These are phyloP conservation scores for Thalpophila matura DNA, from an alignment of 2,888 invertebrate genomes.

Conservation along the genomic window DNA sequence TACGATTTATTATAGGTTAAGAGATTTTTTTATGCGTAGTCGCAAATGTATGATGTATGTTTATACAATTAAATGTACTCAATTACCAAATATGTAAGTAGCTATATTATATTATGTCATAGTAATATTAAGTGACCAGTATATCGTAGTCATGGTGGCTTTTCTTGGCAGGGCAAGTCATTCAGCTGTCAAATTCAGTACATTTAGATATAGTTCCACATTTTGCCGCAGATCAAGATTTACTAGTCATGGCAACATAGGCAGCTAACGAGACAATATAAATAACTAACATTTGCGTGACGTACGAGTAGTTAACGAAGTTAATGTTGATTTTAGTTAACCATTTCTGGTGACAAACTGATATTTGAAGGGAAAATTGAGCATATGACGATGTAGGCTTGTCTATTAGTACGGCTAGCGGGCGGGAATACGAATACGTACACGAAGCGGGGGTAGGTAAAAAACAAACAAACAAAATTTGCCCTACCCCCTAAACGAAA, in stretches of 20 bases:
- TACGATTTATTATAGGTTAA: constrained; percentile 18
- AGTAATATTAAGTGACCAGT: constrained; percentile 10
- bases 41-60: constrained; percentile 50
- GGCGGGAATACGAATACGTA: no score
- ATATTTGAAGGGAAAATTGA: no score
- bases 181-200: background rate
- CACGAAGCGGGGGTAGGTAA: no score
- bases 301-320: background rate
- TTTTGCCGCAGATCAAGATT: background rate
- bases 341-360: background rate
- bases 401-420: no score
- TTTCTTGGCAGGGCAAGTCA: background rate
- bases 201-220: background rate
- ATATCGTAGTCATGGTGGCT: background rate
- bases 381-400: no score
- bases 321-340: background rate
- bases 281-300: background rate
- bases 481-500: no score
- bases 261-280: constrained; percentile 14
- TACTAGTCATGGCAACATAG: background rate
- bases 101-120: constrained; percentile 19
- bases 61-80: constrained; percentile 57
- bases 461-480: no score
- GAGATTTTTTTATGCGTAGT: constrained; percentile 19
- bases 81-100: constrained; percentile 57